Percentiles rank a stretch among this genome's conserved stretches.
These are phyloP conservation scores for Tenrec ecaudatus DNA, from an alignment of 2,113 vertebrate species.

Conservation along the genomic window DNA sequence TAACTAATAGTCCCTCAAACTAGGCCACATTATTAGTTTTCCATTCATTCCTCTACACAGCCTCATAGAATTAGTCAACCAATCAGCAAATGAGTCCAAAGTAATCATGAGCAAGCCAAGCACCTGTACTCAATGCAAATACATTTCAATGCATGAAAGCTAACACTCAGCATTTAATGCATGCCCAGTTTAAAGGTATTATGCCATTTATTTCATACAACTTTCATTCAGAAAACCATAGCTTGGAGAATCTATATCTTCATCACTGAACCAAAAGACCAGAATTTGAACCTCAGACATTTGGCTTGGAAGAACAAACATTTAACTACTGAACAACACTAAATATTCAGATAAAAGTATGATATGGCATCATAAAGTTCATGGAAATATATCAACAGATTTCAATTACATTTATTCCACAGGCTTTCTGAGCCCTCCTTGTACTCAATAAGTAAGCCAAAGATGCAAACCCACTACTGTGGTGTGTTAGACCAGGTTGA, in stretches of 20 bases:
- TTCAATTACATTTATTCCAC: too few species aligned
- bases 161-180: neutral
- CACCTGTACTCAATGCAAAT: fast-evolving
- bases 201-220: neutral
- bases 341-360: neutral
- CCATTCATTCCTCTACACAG: neutral
- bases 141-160: neutral
- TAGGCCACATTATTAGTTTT: neutral
- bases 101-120: neutral
- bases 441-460: too few species aligned
- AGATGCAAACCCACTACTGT: too few species aligned
- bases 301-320: neutral
- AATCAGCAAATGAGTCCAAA: neutral
- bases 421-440: too few species aligned
- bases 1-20: neutral
- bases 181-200: neutral
- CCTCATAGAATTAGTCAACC: neutral
- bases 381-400: too few species aligned
- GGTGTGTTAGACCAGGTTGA: too few species aligned
- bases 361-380: neutral
- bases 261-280: neutral
- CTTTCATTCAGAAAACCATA: neutral
- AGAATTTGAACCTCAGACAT: neutral
- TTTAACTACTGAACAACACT: neutral
- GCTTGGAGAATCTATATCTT: neutral